Percentiles rank a stretch among this genome's conserved stretches.
These are phyloP conservation scores for Montipora foliosa DNA, from an alignment of 64 coral and sea anemone species.

Conservation along the genomic window DNA sequence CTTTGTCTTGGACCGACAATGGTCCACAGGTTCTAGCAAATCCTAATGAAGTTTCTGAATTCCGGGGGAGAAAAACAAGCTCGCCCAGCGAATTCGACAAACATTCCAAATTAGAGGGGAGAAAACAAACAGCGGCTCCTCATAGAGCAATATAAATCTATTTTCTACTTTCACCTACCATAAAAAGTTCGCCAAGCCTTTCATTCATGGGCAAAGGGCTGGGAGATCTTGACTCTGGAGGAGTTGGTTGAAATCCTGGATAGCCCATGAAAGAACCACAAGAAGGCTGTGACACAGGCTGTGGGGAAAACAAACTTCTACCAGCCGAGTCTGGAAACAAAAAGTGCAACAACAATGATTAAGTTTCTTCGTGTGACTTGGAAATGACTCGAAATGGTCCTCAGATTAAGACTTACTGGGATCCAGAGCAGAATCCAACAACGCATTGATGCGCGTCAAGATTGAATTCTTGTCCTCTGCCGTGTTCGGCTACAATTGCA, in stretches of 20 bases:
- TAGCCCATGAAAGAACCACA: conserved; percentile 7
- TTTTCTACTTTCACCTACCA: conserved; percentile 38
- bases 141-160: neutral
- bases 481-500: conserved; percentile 1
- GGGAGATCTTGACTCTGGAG: conserved; percentile 68
- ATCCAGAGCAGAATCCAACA: conserved; percentile 72
- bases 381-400: neutral
- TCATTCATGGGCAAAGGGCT: conserved; percentile 65
- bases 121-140: neutral
- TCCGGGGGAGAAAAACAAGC: too few relatives aligned
- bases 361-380: neutral
- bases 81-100: too few relatives aligned
- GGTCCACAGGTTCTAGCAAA: too few relatives aligned
- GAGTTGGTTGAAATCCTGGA: conserved; percentile 55
- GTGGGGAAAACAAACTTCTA: conserved; percentile 26
- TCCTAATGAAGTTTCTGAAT: too few relatives aligned
- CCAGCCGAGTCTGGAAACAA: conserved; percentile 48
- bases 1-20: too few relatives aligned
- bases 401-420: conserved; percentile 53
- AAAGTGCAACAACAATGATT: neutral
- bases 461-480: conserved; percentile 62
- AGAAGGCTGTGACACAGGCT: conserved; percentile 1
- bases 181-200: conserved; percentile 35
- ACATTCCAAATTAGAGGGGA: neutral
- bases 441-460: conserved; percentile 65